These are phyloP conservation scores for Acanthis flammea DNA, from an alignment of 2,797 vertebrate species.

Conservation along the genomic window DNA sequence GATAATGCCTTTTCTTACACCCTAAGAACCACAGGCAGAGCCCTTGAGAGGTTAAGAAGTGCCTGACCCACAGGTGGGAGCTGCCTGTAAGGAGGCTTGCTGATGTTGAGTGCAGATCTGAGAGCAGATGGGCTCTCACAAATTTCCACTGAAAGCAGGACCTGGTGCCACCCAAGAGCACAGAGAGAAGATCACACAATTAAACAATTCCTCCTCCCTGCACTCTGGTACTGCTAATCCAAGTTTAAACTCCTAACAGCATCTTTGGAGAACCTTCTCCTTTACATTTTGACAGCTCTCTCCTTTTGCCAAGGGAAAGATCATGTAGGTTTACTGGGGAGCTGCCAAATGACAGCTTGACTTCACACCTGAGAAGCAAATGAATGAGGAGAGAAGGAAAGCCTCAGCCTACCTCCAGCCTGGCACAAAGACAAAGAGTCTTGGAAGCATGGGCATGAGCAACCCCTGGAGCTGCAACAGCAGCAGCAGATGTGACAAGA, in stretches of 20 bases:
- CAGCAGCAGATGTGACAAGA: background rate
- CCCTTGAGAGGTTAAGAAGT: background rate
- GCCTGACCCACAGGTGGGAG: background rate
- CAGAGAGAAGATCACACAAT: background rate
- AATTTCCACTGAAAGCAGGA: background rate
- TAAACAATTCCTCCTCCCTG: background rate
- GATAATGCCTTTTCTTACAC: background rate
- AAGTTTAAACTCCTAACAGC: background rate
- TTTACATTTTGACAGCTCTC: background rate
- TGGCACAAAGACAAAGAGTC: background rate
- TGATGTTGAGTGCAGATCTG: background rate
- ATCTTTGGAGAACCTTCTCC: slow-evolving; percentile 7
- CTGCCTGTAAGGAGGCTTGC: background rate
- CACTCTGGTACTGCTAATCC: background rate
- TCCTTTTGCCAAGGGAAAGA: slow-evolving; percentile 10
- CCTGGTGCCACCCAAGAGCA: background rate
- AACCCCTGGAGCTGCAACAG: background rate
- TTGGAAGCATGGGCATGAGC: background rate
- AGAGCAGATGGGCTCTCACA: background rate
- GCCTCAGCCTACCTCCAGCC: background rate
- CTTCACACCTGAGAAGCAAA: slow-evolving; percentile 52
- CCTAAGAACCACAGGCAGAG: background rate
- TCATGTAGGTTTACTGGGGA: background rate
- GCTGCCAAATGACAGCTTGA: slow-evolving; percentile 42
- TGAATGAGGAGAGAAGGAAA: slow-evolving; percentile 25